These are phyloP conservation scores for Pycnonotus jocosus DNA, from an alignment of 2,113 vertebrate species.

Conservation along the genomic window DNA sequence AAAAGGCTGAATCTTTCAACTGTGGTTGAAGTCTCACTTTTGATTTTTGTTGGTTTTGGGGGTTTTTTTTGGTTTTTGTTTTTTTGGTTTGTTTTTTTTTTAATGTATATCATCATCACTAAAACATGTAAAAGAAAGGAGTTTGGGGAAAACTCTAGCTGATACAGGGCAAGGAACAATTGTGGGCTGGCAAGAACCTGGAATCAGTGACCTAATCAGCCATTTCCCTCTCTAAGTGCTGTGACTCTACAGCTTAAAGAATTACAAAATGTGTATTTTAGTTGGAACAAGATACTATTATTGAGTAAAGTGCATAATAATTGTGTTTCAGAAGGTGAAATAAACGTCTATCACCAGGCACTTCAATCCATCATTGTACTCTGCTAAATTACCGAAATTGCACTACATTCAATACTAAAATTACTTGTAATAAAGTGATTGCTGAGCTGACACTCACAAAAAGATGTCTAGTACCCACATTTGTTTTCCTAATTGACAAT, in stretches of 20 bases:
- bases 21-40: background rate
- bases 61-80: too few species aligned
- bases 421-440: constrained; percentile 46
- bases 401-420: constrained; percentile 40
- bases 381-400: constrained; percentile 53
- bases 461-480: constrained; percentile 20
- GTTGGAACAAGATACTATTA: constrained; percentile 51
- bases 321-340: constrained; percentile 56
- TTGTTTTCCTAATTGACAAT: constrained; percentile 37
- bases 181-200: background rate
- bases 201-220: constrained; percentile 33
- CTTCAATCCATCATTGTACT: constrained; percentile 57
- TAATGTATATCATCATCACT: background rate
- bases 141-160: background rate
- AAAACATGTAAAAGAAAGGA: background rate
- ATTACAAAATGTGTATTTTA: constrained; percentile 24
- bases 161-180: background rate
- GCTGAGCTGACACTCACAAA: constrained; percentile 11
- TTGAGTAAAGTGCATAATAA: constrained; percentile 61
- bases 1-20: background rate
- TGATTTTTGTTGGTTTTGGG: too few species aligned
- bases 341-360: constrained; percentile 3
- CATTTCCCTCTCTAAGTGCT: constrained; percentile 42
- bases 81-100: background rate
- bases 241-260: constrained; percentile 37